Base-by-base conservation (phyloP, 1,140 invertebrate genomes). In the Caenorhabditis inopinata region DNA sequence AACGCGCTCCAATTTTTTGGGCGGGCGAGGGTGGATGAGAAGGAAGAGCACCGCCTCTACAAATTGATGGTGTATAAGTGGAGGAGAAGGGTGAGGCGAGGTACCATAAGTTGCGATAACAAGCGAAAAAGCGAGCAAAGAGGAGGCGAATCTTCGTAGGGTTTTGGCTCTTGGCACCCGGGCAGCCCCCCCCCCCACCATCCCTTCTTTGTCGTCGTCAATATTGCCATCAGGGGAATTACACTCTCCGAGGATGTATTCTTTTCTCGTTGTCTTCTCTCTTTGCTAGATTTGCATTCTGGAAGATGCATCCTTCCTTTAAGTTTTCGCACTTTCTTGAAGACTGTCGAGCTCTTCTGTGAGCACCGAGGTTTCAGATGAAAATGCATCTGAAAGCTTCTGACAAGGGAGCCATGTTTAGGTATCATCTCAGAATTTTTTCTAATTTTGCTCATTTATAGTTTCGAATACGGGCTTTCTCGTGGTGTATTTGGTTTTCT, bases 31-130 rank as follows among this genome's bases (percentile, higher is more conserved):
- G 32, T 38, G 58, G 32, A 38, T 3, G 27, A 38, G 6, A 6
- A 21, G 58, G 25, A 35, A 18, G 16, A 14, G 2, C 1, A n/a
- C n/a, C n/a, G 27, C 2, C 35, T 18, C 35, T 42, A 68, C 32
- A 68, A 38, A 68, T 38, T 68, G 58, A 68, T 68, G 58, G 58
- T 38, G 58, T 68, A 38, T 29, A 18, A 38, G 58, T 16, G 23
- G 25, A 29, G 25, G 11, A 27, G 49, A 7, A 51, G 27, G 18
- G 11, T 12, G 14, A 32, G 35, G 27, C n/a, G 51, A 68, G 58
- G 58, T 68, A 68, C 58, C 58, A 68, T 68, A 35, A 68, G 58
- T 68, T 68, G 58, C 32, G 58, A 68, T 68, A 68, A 68, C 58
- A 68, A 68, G 58, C 14, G 32, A 35, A 38, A 21, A n/a, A 38